A percentile compares a stretch with the other conserved stretches of the same genome.
These are phyloP conservation scores for Thelaira solivaga DNA, from an alignment of 2,888 invertebrate species.

Conservation along the genomic window DNA sequence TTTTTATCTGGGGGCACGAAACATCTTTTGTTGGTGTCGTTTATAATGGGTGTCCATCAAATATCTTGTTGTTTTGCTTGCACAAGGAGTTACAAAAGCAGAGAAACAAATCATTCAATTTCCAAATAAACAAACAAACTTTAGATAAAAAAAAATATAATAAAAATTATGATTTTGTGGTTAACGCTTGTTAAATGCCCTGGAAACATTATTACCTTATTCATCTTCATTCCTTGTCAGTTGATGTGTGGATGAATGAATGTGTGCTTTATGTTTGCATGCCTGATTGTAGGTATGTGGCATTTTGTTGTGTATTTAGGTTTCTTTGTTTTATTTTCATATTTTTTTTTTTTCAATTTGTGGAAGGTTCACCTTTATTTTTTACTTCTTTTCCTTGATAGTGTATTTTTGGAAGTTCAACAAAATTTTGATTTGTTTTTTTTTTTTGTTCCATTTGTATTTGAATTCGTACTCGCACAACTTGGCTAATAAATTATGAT, in stretches of 20 bases:
- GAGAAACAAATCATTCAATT: slow-evolving; percentile 56
- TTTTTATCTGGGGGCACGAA: slow-evolving; percentile 26
- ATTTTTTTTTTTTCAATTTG: not conserved
- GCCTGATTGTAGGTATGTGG: not conserved
- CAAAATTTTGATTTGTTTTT: slow-evolving; percentile 51
- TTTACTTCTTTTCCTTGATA: not conserved
- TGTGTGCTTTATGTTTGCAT: not conserved
- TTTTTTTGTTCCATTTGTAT: slow-evolving; percentile 32
- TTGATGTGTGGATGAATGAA: slow-evolving; percentile 36
- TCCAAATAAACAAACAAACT: slow-evolving; percentile 30
- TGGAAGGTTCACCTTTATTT: slow-evolving; percentile 6
- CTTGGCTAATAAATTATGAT: slow-evolving; percentile 57
- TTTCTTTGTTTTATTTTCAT: too few relatives aligned
- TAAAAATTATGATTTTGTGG: slow-evolving; percentile 54
- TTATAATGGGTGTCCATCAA: slow-evolving; percentile 62
- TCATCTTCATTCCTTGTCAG: slow-evolving; percentile 61
- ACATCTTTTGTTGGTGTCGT: slow-evolving; percentile 57
- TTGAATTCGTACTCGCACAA: slow-evolving; percentile 23
- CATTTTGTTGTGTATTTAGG: not conserved
- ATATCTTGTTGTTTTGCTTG: slow-evolving; percentile 37
- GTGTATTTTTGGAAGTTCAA: slow-evolving; percentile 5
- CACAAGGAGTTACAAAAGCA: not conserved
- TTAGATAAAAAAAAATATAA: not conserved
- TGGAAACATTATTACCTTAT: slow-evolving; percentile 58
- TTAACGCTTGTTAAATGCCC: slow-evolving; percentile 62